Evolutionary conservation across 35 echinoderm and acorn worm species (phyloP).

Genomic region (Apostichopus japonicus): DNA sequence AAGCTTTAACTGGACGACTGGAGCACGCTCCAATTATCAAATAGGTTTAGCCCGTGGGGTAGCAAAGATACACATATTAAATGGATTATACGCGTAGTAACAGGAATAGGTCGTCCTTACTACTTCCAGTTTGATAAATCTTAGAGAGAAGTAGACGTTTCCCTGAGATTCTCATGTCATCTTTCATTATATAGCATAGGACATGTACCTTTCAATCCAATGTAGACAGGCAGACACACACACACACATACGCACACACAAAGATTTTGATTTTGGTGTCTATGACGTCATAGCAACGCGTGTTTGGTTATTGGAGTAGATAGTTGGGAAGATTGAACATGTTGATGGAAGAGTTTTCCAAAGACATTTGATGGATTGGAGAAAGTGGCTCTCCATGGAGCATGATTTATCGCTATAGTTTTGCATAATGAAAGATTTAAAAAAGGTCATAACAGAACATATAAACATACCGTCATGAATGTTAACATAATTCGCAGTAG

Average conservation of each 20-base stretch:
- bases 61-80: slow-evolving; percentile 12
- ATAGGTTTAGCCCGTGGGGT: slow-evolving; percentile 20
- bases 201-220: neutral
- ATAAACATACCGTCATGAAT: too few species aligned
- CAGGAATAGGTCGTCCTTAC: slow-evolving; percentile 3
- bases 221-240: neutral
- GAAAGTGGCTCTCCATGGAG: too few species aligned
- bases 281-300: slow-evolving; percentile 13
- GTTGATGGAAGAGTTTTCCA: neutral
- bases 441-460: too few species aligned
- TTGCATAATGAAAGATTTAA: too few species aligned
- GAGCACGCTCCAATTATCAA: slow-evolving; percentile 22
- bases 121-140: neutral
- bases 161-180: neutral
- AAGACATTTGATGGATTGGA: too few species aligned
- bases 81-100: neutral
- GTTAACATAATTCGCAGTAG: too few species aligned
- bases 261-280: neutral
- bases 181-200: neutral
- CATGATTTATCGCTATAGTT: too few species aligned
- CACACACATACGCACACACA: too few species aligned
- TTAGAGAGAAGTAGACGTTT: neutral
- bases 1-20: neutral
- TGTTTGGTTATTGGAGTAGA: neutral
- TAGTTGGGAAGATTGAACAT: neutral